Percentiles rank a stretch among this genome's conserved stretches.
Conservation (phyloP, 2,113 vertebrate genomes). For the Noctilio leporinus region DNA sequence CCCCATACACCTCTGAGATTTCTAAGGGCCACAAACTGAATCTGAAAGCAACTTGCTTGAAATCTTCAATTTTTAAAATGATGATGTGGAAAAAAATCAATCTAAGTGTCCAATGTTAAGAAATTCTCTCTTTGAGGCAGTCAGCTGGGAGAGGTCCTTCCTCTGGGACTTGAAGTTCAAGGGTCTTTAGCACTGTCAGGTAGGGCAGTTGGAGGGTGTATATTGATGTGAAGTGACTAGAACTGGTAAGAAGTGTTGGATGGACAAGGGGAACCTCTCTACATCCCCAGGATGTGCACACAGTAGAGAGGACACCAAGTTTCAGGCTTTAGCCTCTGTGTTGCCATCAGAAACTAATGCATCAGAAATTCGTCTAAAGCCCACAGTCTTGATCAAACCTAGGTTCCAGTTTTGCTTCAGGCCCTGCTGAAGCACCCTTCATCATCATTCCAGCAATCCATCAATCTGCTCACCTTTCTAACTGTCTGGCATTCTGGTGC, state of each 20-base stretch:
- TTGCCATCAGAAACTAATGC: background rate
- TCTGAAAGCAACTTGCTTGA: background rate
- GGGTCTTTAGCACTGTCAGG: background rate
- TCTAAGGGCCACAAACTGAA: background rate
- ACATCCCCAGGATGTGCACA: background rate
- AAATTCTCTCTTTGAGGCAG: background rate
- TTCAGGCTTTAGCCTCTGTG: background rate
- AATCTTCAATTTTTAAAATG: background rate
- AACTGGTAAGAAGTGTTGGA: background rate
- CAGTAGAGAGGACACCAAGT: background rate
- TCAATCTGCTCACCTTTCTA: background rate
- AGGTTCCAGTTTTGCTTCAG: background rate
- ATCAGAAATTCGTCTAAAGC: background rate
- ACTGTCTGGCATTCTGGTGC: background rate
- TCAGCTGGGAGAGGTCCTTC: background rate
- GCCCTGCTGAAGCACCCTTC: background rate
- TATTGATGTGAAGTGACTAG: background rate
- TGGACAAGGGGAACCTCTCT: background rate
- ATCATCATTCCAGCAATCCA: background rate
- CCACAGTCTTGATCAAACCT: background rate
- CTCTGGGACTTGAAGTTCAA: background rate
- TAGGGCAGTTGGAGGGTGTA: background rate
- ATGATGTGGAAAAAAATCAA: background rate
- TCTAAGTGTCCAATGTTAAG: background rate
- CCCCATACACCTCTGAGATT: background rate